Evolutionary conservation across 1,140 invertebrate genomes (phyloP).

Genomic region (Sminthurides bifidus): DNA sequence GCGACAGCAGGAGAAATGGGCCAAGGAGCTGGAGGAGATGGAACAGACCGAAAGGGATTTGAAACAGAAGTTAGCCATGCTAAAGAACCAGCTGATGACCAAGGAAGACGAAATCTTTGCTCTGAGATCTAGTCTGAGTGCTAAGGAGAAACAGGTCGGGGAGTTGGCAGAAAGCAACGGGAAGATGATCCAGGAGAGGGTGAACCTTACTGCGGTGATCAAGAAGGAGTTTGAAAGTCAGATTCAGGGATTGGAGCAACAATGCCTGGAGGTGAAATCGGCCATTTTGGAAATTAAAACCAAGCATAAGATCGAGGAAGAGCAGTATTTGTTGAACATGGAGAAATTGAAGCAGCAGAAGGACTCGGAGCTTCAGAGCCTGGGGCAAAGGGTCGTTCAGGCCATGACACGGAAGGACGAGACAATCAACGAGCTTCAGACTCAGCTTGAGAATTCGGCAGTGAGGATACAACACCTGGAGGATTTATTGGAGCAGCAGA

Average conservation of each 20-base stretch:
- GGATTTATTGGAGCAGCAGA: conserved; percentile 57
- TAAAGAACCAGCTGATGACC: conserved; percentile 45
- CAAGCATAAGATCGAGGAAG: conserved; percentile 28
- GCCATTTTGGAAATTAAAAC: conserved; percentile 25
- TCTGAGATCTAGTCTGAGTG: conserved; percentile 39
- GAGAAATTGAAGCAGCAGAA: conserved; percentile 28
- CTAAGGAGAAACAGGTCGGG: conserved; percentile 35
- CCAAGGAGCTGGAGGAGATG: conserved; percentile 51
- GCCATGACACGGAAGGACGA: conserved; percentile 64
- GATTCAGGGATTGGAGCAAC: conserved; percentile 29
- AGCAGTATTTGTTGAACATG: conserved; percentile 28
- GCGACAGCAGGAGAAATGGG: conserved; percentile 58
- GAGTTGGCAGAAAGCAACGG: conserved; percentile 44
- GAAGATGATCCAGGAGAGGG: conserved; percentile 33
- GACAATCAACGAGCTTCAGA: conserved; percentile 52
- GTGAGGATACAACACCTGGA: conserved; percentile 61
- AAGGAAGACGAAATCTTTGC: conserved; percentile 46
- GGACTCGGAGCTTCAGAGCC: conserved; percentile 25
- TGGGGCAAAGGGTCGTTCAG: conserved; percentile 55
- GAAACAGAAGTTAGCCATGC: conserved; percentile 48
- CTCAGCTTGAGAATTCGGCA: conserved; percentile 51
- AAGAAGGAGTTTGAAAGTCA: conserved; percentile 30
- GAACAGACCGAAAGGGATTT: conserved; percentile 40
- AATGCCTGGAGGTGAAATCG: conserved; percentile 24
- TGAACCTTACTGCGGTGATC: conserved; percentile 31